Conservation (phyloP, 2,113 vertebrate species). For the Suricata suricatta region DNA sequence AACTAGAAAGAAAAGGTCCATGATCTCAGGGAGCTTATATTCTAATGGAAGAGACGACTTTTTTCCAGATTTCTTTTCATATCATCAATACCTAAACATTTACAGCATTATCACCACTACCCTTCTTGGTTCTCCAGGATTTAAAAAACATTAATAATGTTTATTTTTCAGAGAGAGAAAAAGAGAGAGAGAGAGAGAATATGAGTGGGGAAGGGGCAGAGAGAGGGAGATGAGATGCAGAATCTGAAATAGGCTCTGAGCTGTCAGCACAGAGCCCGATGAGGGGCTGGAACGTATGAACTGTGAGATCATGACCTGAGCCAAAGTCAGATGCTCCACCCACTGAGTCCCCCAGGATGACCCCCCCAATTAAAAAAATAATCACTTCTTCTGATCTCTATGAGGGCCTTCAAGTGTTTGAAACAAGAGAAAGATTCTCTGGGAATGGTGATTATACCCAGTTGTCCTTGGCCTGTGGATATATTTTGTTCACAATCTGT, state of each 20-base stretch:
- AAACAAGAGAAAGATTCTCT: background rate
- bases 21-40: background rate
- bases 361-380: background rate
- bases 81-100: background rate
- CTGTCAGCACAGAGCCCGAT: no score
- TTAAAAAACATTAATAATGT: background rate
- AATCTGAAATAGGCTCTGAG: no score
- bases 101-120: background rate
- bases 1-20: background rate
- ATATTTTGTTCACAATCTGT: background rate
- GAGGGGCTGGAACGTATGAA: no score
- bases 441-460: background rate
- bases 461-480: background rate
- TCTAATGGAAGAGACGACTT: background rate
- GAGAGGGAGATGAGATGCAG: no score
- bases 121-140: background rate
- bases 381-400: background rate
- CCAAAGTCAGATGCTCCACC: no score
- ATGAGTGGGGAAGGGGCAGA: no score
- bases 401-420: background rate
- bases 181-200: no score
- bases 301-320: no score
- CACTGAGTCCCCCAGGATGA: no score
- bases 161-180: no score
- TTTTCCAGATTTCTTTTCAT: background rate